phyloP scores from a whole-genome alignment of 2,113 vertebrate species.

The Paramormyrops kingsleyae region DNA sequence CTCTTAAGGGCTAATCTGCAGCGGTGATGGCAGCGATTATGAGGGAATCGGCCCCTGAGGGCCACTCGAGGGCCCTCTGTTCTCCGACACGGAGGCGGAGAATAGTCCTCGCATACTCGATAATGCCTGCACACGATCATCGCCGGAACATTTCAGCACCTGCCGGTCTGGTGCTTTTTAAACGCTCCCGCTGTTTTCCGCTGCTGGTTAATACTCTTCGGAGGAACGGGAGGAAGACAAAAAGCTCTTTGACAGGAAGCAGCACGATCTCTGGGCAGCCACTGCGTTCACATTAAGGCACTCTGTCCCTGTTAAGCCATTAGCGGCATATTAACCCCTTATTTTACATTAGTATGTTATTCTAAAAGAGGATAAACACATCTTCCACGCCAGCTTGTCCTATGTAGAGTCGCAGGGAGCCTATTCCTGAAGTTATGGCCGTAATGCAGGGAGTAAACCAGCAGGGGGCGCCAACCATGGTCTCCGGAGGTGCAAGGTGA shows the following conservation, averaged over 20 bases:
- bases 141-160: background rate
- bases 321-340: background rate
- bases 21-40: conserved; percentile 35
- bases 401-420: background rate
- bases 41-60: background rate
- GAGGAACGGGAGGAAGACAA: background rate
- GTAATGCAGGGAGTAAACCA: background rate
- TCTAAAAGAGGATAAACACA: background rate
- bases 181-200: background rate
- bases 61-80: background rate
- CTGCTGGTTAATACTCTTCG: background rate
- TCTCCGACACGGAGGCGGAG: background rate
- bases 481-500: background rate
- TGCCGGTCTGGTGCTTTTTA: background rate
- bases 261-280: background rate
- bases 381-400: background rate
- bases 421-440: background rate
- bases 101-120: background rate
- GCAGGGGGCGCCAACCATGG: background rate
- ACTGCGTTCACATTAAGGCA: background rate
- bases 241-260: background rate
- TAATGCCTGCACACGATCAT: background rate
- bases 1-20: conserved; percentile 32
- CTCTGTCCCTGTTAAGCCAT: background rate
- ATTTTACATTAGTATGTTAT: background rate